Evolutionary conservation across 2,113 vertebrate genomes (phyloP).

Genomic region (Grantiella picta): DNA sequence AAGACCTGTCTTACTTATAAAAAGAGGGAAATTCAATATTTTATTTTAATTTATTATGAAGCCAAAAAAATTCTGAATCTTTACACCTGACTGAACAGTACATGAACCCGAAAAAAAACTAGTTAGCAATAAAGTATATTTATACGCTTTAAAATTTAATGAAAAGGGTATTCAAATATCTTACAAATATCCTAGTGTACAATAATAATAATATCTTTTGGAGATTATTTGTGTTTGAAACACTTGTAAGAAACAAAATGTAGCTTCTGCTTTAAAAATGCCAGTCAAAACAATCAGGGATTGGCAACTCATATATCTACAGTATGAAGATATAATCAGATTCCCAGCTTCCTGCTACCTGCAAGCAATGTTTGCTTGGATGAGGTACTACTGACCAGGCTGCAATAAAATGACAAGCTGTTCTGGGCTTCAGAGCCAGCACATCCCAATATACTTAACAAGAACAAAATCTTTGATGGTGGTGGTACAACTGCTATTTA

Average conservation of each 20-base stretch:
- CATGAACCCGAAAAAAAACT: not conserved
- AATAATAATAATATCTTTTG: not conserved
- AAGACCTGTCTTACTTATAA: not conserved
- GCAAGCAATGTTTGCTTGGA: not conserved
- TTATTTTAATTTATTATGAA: not conserved
- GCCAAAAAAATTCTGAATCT: not conserved
- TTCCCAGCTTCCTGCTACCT: not conserved
- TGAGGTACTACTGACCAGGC: not conserved
- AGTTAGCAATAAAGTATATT: not conserved
- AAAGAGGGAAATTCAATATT: not conserved
- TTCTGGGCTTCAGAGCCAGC: not conserved
- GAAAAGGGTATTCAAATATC: not conserved
- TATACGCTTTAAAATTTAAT: not conserved
- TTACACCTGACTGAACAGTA: not conserved
- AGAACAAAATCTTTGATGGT: not conserved
- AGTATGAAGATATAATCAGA: not conserved
- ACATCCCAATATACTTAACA: not conserved
- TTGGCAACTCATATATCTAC: not conserved
- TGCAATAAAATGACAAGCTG: not conserved
- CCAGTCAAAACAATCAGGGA: not conserved
- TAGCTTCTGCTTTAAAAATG: not conserved
- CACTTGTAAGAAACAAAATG: not conserved
- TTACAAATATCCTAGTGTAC: not conserved
- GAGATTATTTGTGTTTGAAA: not conserved
- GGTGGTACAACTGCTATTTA: not conserved